These are phyloP conservation scores for Herminia tarsipennalis DNA, from an alignment of 2,888 invertebrate genomes.

Conservation along the genomic window DNA sequence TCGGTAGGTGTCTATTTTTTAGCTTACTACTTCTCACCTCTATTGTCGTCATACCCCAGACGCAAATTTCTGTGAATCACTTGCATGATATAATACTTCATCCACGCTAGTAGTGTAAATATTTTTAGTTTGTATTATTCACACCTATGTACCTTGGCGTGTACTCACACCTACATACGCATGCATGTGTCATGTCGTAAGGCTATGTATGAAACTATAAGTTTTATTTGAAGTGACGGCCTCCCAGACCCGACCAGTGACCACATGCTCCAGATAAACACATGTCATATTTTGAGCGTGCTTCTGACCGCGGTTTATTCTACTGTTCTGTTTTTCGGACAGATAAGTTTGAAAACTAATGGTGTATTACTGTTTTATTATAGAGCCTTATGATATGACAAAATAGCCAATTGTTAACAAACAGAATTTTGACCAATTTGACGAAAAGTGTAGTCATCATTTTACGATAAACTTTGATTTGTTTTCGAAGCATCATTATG, in stretches of 20 bases:
- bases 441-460: too few relatives aligned
- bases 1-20: neutral
- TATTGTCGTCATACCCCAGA: neutral
- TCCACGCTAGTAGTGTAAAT: slow-evolving; percentile 19
- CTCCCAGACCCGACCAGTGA: slow-evolving; percentile 11
- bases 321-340: neutral
- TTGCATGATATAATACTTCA: slow-evolving; percentile 9
- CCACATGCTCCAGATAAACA: slow-evolving; percentile 29
- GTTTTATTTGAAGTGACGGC: slow-evolving; percentile 12
- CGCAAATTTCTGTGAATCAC: slow-evolving; percentile 7
- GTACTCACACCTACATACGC: slow-evolving; percentile 1
- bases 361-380: too few relatives aligned
- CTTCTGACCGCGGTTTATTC: slow-evolving; percentile 10
- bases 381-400: neutral
- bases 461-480: too few relatives aligned
- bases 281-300: slow-evolving; percentile 13
- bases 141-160: slow-evolving; percentile 12
- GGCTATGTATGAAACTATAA: slow-evolving; percentile 7
- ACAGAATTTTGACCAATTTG: too few relatives aligned
- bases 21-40: neutral
- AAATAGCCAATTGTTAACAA: too few relatives aligned
- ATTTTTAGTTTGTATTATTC: slow-evolving; percentile 26
- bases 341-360: too few relatives aligned
- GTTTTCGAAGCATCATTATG: too few relatives aligned
- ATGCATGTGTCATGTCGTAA: neutral